Conservation (phyloP, 2,113 vertebrate species). For the Equus quagga region DNA sequence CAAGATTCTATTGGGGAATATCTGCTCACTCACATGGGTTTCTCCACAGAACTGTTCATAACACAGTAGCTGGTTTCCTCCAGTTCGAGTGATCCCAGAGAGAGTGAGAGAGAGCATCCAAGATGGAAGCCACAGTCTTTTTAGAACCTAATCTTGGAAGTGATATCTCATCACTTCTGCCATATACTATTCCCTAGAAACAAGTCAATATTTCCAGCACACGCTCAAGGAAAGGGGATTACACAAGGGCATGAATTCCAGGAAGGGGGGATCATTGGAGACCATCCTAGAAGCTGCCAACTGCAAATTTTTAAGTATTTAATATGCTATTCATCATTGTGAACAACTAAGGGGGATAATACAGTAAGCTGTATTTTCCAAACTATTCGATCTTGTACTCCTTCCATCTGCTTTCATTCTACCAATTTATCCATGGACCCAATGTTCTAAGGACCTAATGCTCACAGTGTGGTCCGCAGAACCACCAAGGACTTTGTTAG, state of each 20-base stretch:
- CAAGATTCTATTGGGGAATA: neutral
- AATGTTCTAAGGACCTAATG: neutral
- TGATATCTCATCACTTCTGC: neutral
- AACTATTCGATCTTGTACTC: neutral
- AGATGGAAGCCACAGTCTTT: neutral
- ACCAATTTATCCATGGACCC: neutral
- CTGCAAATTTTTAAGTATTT: neutral
- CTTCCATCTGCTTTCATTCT: neutral
- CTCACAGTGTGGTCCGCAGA: neutral
- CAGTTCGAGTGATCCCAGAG: neutral
- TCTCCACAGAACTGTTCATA: neutral
- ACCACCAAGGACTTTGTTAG: neutral
- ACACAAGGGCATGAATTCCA: neutral
- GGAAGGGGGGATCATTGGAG: neutral
- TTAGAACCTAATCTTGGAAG: constrained; percentile 23
- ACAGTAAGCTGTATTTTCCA: neutral
- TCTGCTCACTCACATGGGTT: neutral
- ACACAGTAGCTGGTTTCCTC: neutral
- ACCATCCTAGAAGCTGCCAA: neutral
- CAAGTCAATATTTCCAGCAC: neutral
- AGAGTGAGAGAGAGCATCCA: neutral
- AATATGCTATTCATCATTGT: neutral
- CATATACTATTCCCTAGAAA: neutral
- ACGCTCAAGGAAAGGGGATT: neutral
- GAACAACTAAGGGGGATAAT: neutral